Conservation (phyloP, 2,113 vertebrate species). For the Telmatochromis sp. region DNA sequence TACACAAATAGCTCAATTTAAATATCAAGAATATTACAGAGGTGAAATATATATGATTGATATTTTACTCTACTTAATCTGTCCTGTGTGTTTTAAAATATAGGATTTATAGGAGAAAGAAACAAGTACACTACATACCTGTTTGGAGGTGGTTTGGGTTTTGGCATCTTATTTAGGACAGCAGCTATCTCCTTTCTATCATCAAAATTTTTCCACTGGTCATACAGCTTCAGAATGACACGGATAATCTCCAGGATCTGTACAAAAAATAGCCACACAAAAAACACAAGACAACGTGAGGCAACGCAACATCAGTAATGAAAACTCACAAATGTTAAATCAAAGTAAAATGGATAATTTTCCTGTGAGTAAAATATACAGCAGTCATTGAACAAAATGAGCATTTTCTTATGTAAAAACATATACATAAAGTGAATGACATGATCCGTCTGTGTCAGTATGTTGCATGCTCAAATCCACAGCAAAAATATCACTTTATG, state of each 20-base stretch:
- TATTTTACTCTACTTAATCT: neutral
- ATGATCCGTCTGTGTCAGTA: neutral
- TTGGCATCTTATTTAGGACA: conserved; percentile 98
- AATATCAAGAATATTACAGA: neutral
- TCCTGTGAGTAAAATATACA: neutral
- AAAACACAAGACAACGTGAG: neutral
- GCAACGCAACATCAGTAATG: neutral
- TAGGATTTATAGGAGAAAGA: neutral
- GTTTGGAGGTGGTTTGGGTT: conserved; percentile 98
- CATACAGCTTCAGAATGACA: conserved; percentile 97
- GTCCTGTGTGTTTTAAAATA: neutral
- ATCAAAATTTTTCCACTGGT: conserved; percentile 99
- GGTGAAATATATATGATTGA: neutral
- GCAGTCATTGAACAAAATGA: neutral
- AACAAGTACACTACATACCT: conserved; percentile 67
- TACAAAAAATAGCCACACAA: neutral
- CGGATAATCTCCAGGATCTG: conserved; percentile 99
- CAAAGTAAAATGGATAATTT: neutral
- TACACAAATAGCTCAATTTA: neutral
- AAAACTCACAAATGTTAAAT: neutral
- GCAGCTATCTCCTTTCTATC: conserved; percentile 96
- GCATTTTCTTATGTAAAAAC: neutral
- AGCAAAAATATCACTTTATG: neutral
- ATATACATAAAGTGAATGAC: neutral
- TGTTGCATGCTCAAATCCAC: neutral